Conservation (phyloP, 2,797 vertebrate genomes). For the Chelon labrosus region DNA sequence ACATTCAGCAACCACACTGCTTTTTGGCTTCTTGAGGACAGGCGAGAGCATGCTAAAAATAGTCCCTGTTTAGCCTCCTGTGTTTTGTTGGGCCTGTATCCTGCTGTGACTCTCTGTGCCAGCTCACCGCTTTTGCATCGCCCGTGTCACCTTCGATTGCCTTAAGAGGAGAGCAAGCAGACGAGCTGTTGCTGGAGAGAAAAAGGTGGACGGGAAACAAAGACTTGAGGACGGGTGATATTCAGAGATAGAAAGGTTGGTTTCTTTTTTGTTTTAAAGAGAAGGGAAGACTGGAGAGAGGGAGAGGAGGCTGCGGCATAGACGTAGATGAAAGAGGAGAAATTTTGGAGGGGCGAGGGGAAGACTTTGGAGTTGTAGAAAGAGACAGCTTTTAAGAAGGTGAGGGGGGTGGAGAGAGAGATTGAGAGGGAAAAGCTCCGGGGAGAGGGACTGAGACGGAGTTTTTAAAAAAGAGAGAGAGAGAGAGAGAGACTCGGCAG, state of each 20-base stretch:
- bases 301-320: constrained; percentile 35
- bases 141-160: constrained; percentile 62
- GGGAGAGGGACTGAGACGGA: constrained; percentile 60
- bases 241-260: constrained; percentile 34
- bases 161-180: constrained; percentile 40
- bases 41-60: constrained; percentile 66
- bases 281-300: constrained; percentile 7
- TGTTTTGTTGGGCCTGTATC: constrained; percentile 61
- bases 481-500: constrained; percentile 18
- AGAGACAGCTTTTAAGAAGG: constrained; percentile 68
- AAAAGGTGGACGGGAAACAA: constrained; percentile 38
- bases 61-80: constrained; percentile 64
- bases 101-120: constrained; percentile 64
- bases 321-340: constrained; percentile 57
- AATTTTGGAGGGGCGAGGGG: constrained; percentile 39
- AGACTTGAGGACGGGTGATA: constrained; percentile 20
- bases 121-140: constrained; percentile 65
- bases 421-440: constrained; percentile 48
- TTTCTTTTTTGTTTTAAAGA: neutral
- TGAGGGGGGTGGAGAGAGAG: constrained; percentile 50
- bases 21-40: constrained; percentile 55
- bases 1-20: constrained; percentile 25
- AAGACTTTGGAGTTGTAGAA: constrained; percentile 55
- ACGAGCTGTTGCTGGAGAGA: constrained; percentile 34
- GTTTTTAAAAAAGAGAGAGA: constrained; percentile 22